Evolutionary conservation across 2,888 invertebrate species (phyloP), one percentile per base, ranked within the genome.

Genomic region (Tillus elongatus): DNA sequence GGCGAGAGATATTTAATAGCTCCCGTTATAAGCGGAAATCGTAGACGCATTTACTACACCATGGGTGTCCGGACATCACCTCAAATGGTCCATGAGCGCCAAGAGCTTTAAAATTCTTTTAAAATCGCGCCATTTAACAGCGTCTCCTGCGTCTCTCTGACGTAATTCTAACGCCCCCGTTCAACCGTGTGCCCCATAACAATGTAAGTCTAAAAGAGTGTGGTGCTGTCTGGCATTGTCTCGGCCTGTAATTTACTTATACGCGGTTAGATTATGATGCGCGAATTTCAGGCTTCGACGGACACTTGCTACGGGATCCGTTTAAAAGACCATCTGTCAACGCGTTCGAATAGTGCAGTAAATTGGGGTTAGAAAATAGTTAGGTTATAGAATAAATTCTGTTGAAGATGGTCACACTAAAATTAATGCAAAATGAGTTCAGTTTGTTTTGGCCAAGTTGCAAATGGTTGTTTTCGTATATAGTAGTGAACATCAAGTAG

Each of bases 41-140:
- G 24, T 19, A 19, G 6, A 8, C 6, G 6, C 6, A 19, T 19
- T 19, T 19, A 19, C n/a, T 43, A 42, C 50, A 15, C 47, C 37
- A 43, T 42, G 46, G 47, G 50, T 43, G 50, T 50, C 42, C 50
- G 29, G 43, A 33, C 42, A 36, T 41, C 43, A 43, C 42, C 39
- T 49, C 37, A 49, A 49, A 49, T 47, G 50, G 44, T 34, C 41
- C 50, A 47, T 44, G 43, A 48, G 49, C 46, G 46, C 36, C 45
- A 39, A 41, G 43, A 41, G 35, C 46, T 47, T 48, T 44, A 48
- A 51, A 45, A 48, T 49, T 47, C 38, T 31, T 16, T 27, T 36
- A 30, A 31, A 38, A 43, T 37, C 49, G 52, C 43, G 33, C 44
- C 52, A 52, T 52, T 52, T 43, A 52, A 45, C 45, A 26, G 31